Evolutionary conservation across 2,797 vertebrate species (phyloP).

Genomic region (Chaetophractus vellerosus): DNA sequence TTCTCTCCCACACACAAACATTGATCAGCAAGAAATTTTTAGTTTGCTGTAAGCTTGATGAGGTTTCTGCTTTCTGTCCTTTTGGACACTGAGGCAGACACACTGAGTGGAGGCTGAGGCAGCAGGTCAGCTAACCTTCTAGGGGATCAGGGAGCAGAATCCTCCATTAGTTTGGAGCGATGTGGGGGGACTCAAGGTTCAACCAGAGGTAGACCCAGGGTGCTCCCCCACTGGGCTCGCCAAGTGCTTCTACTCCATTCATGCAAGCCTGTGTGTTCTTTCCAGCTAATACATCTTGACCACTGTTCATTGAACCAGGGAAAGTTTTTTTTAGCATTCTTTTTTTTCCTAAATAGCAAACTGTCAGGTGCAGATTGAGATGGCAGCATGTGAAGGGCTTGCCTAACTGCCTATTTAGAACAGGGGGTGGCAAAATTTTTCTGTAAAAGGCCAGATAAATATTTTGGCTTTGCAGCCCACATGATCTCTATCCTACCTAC

Average conservation of each 20-base stretch:
- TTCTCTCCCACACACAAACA: background rate
- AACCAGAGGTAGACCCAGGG: background rate
- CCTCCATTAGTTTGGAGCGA: background rate
- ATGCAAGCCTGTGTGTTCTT: no score
- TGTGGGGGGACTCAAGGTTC: accelerated
- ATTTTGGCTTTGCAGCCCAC: background rate
- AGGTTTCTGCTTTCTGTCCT: background rate
- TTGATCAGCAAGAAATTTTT: background rate
- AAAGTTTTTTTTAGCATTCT: background rate
- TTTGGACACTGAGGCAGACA: background rate
- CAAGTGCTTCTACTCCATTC: background rate
- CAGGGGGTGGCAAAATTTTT: background rate
- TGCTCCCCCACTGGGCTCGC: background rate
- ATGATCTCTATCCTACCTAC: background rate
- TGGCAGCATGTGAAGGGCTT: background rate
- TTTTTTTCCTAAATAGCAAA: background rate
- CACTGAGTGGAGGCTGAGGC: background rate
- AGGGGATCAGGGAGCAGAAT: background rate
- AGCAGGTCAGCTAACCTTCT: background rate
- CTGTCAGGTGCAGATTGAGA: background rate
- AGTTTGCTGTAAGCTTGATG: background rate
- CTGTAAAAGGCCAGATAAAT: background rate
- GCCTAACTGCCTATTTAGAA: background rate
- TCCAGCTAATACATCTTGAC: background rate
- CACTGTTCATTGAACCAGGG: background rate